Conservation (phyloP, 35 echinoderm and acorn worm genomes). For the Holothuria glaberrima region DNA sequence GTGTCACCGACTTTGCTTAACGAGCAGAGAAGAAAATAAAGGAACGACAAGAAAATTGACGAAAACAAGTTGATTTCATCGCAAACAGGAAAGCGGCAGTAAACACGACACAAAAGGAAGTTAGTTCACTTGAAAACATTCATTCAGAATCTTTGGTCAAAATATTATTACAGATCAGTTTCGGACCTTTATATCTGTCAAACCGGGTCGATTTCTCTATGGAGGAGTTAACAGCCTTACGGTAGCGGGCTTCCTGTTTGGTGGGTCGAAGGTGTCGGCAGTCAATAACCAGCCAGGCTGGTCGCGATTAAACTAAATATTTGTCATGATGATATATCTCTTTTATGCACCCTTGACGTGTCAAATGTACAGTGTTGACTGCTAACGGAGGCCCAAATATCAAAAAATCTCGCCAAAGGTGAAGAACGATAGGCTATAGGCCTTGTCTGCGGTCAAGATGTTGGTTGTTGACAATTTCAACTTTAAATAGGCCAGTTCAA, state of each 20-base stretch:
- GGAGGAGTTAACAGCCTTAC: not conserved
- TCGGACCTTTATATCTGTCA: slow-evolving; percentile 39
- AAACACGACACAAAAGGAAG: slow-evolving; percentile 45
- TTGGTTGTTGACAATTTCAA: no score
- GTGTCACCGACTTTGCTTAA: not conserved
- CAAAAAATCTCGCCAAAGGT: no score
- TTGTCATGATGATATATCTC: slow-evolving; percentile 40
- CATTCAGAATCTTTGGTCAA: slow-evolving; percentile 37
- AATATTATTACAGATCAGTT: slow-evolving; percentile 59
- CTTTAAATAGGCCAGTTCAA: no score
- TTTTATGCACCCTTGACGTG: no score
- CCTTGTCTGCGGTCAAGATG: no score
- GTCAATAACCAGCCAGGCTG: slow-evolving; percentile 8
- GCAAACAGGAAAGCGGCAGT: slow-evolving; percentile 49
- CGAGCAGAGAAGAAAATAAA: not conserved
- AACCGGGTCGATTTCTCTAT: slow-evolving; percentile 44
- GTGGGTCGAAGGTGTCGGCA: slow-evolving; percentile 17
- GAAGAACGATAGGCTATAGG: no score
- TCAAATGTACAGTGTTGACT: no score
- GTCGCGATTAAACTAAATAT: slow-evolving; percentile 52
- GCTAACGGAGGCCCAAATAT: no score
- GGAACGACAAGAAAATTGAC: not conserved
- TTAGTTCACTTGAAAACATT: slow-evolving; percentile 34
- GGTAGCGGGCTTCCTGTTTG: slow-evolving; percentile 20
- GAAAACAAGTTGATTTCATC: slow-evolving; percentile 41